Conservation (phyloP, 2,888 invertebrate genomes). For the Auanema freiburgensis region DNA sequence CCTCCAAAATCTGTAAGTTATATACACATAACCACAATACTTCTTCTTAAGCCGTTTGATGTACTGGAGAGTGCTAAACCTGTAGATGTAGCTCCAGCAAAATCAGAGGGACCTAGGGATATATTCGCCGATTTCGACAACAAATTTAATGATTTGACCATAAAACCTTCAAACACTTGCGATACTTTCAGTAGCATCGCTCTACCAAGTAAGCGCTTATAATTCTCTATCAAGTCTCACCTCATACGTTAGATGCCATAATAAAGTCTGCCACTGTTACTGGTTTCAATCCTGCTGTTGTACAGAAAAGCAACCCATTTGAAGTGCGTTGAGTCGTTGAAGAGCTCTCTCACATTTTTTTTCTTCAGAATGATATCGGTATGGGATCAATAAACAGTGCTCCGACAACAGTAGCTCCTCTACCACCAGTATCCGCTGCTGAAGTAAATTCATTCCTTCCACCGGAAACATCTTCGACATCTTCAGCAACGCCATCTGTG, state of each 20-base stretch:
- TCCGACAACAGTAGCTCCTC: not conserved
- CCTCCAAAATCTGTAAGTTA: not conserved
- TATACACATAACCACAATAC: not conserved
- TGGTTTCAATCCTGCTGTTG: too few relatives aligned
- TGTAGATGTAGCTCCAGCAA: too few relatives aligned
- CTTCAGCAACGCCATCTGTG: not conserved
- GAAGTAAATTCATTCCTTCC: not conserved
- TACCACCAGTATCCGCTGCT: conserved; percentile 3
- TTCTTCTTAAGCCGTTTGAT: not conserved
- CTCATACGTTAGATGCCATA: too few relatives aligned
- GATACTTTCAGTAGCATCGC: conserved; percentile 1
- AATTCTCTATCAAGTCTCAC: too few relatives aligned
- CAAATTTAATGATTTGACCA: conserved; percentile 15
- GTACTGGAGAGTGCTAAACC: too few relatives aligned
- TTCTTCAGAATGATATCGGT: too few relatives aligned
- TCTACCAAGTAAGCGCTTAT: too few relatives aligned
- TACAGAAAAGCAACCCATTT: too few relatives aligned
- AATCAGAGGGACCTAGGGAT: conserved; percentile 1
- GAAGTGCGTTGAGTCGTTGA: too few relatives aligned
- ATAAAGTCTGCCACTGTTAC: too few relatives aligned
- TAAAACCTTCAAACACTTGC: conserved; percentile 13
- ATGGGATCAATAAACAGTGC: too few relatives aligned
- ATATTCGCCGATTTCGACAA: conserved; percentile 17
- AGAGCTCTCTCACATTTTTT: too few relatives aligned
- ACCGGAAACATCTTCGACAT: not conserved